Conservation (phyloP, 2,113 vertebrate genomes). For the Cranoglanis bouderius region DNA sequence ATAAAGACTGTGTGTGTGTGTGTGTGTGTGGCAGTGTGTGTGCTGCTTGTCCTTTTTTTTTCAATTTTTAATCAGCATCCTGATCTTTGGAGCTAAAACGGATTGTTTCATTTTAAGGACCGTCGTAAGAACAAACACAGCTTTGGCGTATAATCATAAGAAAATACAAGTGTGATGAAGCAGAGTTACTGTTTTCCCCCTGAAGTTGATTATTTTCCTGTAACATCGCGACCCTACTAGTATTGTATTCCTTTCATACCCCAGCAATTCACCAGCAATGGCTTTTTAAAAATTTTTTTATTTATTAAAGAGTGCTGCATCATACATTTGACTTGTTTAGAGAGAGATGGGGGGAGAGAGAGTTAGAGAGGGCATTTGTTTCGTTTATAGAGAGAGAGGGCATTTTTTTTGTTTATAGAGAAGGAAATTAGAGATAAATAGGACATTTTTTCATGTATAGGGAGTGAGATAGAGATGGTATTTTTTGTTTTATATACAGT, state of each 20-base stretch:
- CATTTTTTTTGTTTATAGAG: neutral
- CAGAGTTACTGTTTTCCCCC: neutral
- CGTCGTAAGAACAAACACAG: neutral
- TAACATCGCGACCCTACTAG: neutral
- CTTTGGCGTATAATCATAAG: neutral
- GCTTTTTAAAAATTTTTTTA: neutral
- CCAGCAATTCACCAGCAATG: neutral
- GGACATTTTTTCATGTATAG: too few relatives aligned
- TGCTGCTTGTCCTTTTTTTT: neutral
- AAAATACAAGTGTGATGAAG: neutral
- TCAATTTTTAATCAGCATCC: neutral
- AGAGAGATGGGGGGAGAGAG: too few relatives aligned
- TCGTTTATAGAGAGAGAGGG: neutral
- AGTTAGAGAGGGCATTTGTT: neutral
- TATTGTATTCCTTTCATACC: neutral
- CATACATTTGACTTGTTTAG: neutral
- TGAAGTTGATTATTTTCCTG: neutral
- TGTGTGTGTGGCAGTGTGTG: neutral
- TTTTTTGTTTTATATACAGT: too few relatives aligned
- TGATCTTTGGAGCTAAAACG: neutral
- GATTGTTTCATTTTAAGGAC: neutral
- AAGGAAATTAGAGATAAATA: neutral
- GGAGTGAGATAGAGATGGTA: neutral
- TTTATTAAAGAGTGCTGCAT: neutral
- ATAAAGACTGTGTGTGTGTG: slow-evolving; percentile 25